Conservation (phyloP, 2,797 vertebrate genomes). For the Columba guinea region DNA sequence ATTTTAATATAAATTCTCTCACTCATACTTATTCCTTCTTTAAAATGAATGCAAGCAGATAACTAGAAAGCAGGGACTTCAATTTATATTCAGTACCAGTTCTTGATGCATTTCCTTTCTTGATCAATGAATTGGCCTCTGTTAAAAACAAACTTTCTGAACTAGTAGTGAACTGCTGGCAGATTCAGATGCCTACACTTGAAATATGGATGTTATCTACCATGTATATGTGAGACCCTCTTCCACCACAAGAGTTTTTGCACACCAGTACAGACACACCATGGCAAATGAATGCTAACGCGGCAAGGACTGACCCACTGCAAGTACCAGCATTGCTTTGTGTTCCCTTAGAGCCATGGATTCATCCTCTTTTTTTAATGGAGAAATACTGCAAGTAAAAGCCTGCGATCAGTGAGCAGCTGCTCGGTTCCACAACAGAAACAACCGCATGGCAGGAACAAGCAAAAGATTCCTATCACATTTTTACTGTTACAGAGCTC, state of each 20-base stretch:
- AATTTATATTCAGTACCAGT: background rate
- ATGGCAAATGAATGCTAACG: background rate
- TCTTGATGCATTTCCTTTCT: background rate
- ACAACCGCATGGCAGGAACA: background rate
- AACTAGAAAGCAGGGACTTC: background rate
- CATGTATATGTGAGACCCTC: background rate
- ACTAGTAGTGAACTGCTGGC: background rate
- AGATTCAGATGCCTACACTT: background rate
- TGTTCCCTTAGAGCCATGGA: background rate
- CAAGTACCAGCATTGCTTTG: background rate
- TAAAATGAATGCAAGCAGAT: conserved; percentile 16
- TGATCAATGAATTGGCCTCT: background rate
- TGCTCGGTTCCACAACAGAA: background rate
- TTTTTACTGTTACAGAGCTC: background rate
- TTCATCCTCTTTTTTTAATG: background rate
- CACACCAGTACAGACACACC: background rate
- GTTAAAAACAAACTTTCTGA: background rate
- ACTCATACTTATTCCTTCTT: background rate
- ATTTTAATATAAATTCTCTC: conserved; percentile 41
- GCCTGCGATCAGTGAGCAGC: background rate
- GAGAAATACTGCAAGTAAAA: background rate
- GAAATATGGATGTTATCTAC: background rate
- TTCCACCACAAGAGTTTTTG: background rate
- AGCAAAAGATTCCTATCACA: background rate
- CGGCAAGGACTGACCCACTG: background rate